phyloP scores from a whole-genome alignment of 2,113 vertebrate species.

The Trochalopteron elliotii region DNA sequence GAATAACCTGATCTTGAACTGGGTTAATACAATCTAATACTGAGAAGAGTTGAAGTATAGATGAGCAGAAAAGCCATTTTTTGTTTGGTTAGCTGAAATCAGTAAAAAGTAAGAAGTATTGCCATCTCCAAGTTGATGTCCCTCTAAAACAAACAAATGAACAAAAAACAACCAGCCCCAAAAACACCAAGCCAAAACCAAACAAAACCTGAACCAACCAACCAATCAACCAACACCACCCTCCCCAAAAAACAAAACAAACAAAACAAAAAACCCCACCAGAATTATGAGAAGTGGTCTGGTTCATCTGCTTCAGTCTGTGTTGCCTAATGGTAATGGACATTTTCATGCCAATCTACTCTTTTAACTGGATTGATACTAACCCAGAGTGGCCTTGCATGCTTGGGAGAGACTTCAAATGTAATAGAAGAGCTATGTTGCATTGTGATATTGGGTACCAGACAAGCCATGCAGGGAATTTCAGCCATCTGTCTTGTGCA shows the following conservation, averaged over 20 bases:
- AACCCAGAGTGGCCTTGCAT: not conserved
- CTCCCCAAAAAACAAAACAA: too few species aligned
- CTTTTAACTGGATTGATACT: not conserved
- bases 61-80: not conserved
- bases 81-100: not conserved
- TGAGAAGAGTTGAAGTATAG: not conserved
- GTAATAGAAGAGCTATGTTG: not conserved
- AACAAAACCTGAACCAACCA: not conserved
- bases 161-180: not conserved
- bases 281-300: not conserved
- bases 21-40: not conserved
- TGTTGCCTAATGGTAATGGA: not conserved
- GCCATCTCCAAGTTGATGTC: not conserved
- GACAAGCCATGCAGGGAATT: not conserved
- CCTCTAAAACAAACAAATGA: not conserved
- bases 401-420: not conserved
- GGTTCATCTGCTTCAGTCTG: not conserved
- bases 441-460: not conserved
- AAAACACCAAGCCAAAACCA: not conserved
- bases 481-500: not conserved
- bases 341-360: not conserved
- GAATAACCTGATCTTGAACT: not conserved
- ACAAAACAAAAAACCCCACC: too few species aligned
- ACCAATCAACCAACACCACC: not conserved
- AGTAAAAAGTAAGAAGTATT: not conserved